phyloP scores from a whole-genome alignment of 1,140 invertebrate genomes.

The Drosophila arizonae region DNA sequence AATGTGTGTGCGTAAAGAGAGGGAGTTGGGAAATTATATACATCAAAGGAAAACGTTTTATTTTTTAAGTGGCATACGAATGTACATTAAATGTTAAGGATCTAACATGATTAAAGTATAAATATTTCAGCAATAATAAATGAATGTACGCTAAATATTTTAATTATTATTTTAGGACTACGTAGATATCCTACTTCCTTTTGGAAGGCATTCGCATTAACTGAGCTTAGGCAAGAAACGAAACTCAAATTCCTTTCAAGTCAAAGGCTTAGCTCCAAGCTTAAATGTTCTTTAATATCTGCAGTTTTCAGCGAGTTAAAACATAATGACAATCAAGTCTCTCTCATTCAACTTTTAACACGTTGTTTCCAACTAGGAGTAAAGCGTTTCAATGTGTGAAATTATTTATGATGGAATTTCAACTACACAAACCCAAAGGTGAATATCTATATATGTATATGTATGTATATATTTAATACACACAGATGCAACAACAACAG shows the following conservation, averaged over 20 bases:
- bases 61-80: no score
- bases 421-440: slow-evolving; percentile 34
- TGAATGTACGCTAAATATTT: no score
- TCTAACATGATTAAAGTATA: no score
- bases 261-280: neutral
- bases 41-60: no score
- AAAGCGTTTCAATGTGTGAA: slow-evolving; percentile 46
- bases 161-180: no score
- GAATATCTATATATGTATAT: neutral
- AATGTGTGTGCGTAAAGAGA: no score
- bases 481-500: neutral
- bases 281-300: neutral
- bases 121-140: no score
- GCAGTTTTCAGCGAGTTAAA: neutral
- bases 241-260: neutral
- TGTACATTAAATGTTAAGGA: no score
- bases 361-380: slow-evolving; percentile 53
- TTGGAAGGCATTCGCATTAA: no score
- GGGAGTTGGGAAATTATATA: no score
- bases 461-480: neutral
- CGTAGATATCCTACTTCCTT: no score
- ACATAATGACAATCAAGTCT: neutral
- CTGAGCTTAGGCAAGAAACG: no score
- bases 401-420: slow-evolving; percentile 73
- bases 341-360: slow-evolving; percentile 38